Conservation (phyloP, 2,888 invertebrate genomes). For the Capitulum mitella region DNA sequence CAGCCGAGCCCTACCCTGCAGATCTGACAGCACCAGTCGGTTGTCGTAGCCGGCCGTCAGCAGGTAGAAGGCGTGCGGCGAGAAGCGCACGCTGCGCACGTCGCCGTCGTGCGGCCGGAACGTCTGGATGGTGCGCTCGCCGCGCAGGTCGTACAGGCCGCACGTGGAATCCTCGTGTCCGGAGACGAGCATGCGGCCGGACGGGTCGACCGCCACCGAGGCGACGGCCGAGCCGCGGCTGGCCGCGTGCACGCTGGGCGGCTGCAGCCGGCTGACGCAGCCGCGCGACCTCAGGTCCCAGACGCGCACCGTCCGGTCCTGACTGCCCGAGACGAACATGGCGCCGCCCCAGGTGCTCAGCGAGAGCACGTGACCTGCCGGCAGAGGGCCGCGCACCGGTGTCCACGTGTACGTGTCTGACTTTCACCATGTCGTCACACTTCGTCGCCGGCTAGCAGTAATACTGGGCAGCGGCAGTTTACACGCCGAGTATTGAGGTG, state of each 20-base stretch:
- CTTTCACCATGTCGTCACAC: no score
- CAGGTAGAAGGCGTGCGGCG: constrained; percentile 94
- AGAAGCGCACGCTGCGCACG: constrained; percentile 90
- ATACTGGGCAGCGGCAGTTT: no score
- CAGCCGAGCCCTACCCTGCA: no score
- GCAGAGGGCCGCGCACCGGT: constrained; percentile 20
- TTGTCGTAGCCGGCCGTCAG: constrained; percentile 94
- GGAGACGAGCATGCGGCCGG: constrained; percentile 85
- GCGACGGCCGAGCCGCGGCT: constrained; percentile 78
- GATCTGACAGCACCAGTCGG: constrained; percentile 81
- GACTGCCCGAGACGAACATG: constrained; percentile 94
- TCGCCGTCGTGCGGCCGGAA: constrained; percentile 92
- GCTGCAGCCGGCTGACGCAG: constrained; percentile 83
- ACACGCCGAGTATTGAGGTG: no score
- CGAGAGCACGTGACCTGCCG: constrained; percentile 72
- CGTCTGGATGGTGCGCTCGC: constrained; percentile 71
- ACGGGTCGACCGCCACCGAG: constrained; percentile 90
- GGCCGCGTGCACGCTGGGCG: constrained; percentile 45
- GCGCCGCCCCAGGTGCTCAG: constrained; percentile 96
- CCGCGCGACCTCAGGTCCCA: constrained; percentile 94
- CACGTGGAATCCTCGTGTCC: constrained; percentile 95
- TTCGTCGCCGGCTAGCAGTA: no score
- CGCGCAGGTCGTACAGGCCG: constrained; percentile 79
- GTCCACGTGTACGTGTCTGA: no score
- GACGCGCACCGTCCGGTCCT: constrained; percentile 93